Evolutionary conservation across 1,140 invertebrate genomes (phyloP).

Genomic region (Helicoverpa armigera): DNA sequence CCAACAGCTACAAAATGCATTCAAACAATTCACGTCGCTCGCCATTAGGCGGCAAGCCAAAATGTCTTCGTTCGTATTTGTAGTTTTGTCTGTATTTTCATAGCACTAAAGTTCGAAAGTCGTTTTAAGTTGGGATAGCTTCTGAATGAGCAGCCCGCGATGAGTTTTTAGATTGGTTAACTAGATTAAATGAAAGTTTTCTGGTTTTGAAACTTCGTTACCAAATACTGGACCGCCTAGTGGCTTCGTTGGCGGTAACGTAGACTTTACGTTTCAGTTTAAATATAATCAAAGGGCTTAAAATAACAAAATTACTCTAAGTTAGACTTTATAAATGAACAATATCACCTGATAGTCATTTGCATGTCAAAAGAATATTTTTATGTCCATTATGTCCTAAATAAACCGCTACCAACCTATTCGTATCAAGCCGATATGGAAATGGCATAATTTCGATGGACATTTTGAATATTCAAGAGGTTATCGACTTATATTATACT

Average conservation of each 20-base stretch:
- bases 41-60: conserved; percentile 32
- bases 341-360: too few relatives aligned
- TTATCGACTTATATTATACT: neutral
- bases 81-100: conserved; percentile 26
- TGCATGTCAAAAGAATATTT: too few relatives aligned
- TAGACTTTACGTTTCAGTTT: too few relatives aligned
- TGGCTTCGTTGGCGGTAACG: neutral
- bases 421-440: too few relatives aligned
- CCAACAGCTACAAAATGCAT: conserved; percentile 32
- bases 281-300: too few relatives aligned
- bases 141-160: neutral
- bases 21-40: conserved; percentile 29
- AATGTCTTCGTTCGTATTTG: conserved; percentile 19
- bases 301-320: too few relatives aligned
- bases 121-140: conserved; percentile 21
- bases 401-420: too few relatives aligned
- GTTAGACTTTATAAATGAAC: too few relatives aligned
- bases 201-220: conserved; percentile 4
- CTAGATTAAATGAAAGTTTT: conserved; percentile 16
- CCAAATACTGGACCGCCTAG: neutral
- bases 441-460: neutral
- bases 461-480: neutral
- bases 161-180: conserved; percentile 22
- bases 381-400: too few relatives aligned
- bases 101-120: conserved; percentile 24